Percentiles rank a stretch among this genome's conserved stretches.
Evolutionary conservation across 1,140 invertebrate species (phyloP).

Genomic region (Caenorhabditis latens): DNA sequence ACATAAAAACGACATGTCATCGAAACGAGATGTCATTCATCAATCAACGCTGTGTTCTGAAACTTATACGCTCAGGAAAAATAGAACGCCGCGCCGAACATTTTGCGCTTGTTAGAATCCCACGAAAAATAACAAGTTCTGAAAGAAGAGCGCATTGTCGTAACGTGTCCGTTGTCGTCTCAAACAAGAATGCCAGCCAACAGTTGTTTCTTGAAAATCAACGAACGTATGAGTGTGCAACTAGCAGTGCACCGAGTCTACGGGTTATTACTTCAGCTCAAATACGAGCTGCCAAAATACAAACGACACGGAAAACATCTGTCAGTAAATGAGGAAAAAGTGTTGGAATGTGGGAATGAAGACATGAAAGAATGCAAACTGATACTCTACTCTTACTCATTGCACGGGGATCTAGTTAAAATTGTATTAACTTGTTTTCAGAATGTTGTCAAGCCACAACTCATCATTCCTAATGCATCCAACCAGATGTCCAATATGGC

Average conservation of each 20-base stretch:
- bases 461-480: neutral
- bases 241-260: neutral
- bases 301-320: conserved; percentile 33
- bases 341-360: conserved; percentile 16
- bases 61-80: neutral
- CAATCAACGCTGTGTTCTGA: conserved; percentile 27
- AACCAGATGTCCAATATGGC: neutral
- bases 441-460: neutral
- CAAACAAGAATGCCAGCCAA: conserved; percentile 19
- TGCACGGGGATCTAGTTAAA: neutral
- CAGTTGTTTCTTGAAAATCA: conserved; percentile 35
- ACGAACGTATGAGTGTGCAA: conserved; percentile 16
- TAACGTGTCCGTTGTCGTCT: neutral
- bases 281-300: conserved; percentile 12
- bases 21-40: conserved; percentile 40
- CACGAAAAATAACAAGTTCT: conserved; percentile 11
- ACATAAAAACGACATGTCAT: neutral
- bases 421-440: neutral
- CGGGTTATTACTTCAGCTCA: conserved; percentile 43
- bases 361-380: neutral
- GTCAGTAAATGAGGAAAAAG: neutral
- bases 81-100: neutral
- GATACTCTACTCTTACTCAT: neutral
- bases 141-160: neutral
- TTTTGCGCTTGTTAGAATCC: neutral